Base-by-base conservation (phyloP, 1,140 invertebrate genomes). In the Aculops lycopersici region DNA sequence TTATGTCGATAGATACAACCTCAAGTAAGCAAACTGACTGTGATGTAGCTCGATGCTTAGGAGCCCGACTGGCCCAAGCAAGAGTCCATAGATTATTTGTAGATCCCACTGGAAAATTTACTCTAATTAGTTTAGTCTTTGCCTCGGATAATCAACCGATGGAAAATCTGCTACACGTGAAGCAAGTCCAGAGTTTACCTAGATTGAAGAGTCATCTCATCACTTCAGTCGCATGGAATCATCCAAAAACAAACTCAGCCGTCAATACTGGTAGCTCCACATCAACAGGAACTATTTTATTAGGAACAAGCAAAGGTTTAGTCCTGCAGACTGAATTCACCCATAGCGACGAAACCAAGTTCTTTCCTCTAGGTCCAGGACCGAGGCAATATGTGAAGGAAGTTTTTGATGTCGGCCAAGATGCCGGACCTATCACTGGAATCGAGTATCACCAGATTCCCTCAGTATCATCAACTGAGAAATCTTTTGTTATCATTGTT, bases 281-380 rank as follows among this genome's bases (percentile, higher is more conserved):
- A 3, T 66, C 66, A 1, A 64, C 62, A 17, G 74, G 74, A 3
- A 66, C 74, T 1, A 81, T 90, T 46, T 57, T 92, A 16, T 50
- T 90, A 3, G 84, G 83, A 16, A 88, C 80, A 1, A 75, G 74
- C 14, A 75, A 74, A 53, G 84, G 81, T 17, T 55, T 79, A n/a
- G 74, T 92, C 47, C 70, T 84, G 56, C 83, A 90, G 55, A 77
- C 74, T 2, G 79, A 86, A 55, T 61, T 92, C 35, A 66, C 67
- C 20, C 58, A 68, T 17, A 71, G 74, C 24, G 74, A 71, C 49
- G 74, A 77, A 39, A 55, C 49, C 40, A 70, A 73, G 51, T 72
- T 79, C 51, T 77, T 76, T 54, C 65, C 66, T 45, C 67, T 68
- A 0, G 70, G 67, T 50, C 17, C 35, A 4, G 19, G 17, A 5